Base-by-base conservation (phyloP, 2,113 vertebrate genomes). In the Sclerurus mexicanus region DNA sequence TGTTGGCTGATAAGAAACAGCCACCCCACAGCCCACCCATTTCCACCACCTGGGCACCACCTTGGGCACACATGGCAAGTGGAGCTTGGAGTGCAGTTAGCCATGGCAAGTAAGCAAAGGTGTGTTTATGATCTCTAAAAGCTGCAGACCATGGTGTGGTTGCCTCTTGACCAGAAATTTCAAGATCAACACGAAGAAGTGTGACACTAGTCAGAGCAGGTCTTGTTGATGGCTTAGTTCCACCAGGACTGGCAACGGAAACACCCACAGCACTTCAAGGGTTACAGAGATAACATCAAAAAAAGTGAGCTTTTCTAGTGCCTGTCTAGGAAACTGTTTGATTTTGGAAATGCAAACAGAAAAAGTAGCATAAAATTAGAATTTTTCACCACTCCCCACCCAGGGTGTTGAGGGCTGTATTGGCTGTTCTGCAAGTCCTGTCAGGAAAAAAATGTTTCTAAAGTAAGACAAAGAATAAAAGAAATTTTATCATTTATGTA, bases 21-120 rank as follows among this genome's bases (percentile, higher is more conserved):
- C 18, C 2, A 0, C 30, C 19, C 31, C 2, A 0, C 46, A 11
- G 30, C 16, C 15, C 22, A 9, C 12, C 42, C 0, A 1, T 46
- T 14, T 27, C 37, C 27, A 39, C 49, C 55, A 13, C 28, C 35
- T 18, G 28, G 35, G 22, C 62, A 62, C 49, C 4, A 24, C 33
- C 22, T 18, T 3, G 3, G 23, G 44, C 56, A 20, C 2, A 4
- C 24, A 10, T 0, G 2, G 73, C 46, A 50, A 44, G 24, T 3
- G 52, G 30, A 78, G 24, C n/a, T 56, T 67, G 42, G 8, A 56
- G 40, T 31, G 24, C 23, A 8, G 4, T 21, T 15, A 49, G 23
- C 28, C 39, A 7, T 6, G 28, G 31, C 22, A 28, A 27, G 28
- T 12, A 31, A 44, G 31, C 31, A 59, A 37, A 59, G 9, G 33